A percentile compares a stretch with the other conserved stretches of the same genome.
These are phyloP conservation scores for Scaptodrosophila lebanonensis DNA, from an alignment of 1,140 invertebrate genomes.

Conservation along the genomic window DNA sequence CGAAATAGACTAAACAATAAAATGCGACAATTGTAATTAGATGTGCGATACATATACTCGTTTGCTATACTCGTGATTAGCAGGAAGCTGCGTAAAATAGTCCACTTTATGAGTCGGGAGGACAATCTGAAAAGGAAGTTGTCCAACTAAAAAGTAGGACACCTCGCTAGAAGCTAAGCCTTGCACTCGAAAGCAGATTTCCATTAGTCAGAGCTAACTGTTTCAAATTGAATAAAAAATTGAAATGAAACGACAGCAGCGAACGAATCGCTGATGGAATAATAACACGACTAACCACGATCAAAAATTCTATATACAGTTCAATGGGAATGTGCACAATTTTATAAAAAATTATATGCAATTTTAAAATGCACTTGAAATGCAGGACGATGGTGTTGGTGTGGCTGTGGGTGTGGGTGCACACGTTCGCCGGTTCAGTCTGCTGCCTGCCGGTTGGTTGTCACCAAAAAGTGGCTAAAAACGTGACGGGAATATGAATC, in stretches of 20 bases:
- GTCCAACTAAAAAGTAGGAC: too few relatives aligned
- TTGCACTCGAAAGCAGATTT: not conserved
- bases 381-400: not conserved
- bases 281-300: constrained; percentile 28
- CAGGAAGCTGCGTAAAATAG: constrained; percentile 11
- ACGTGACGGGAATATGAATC: constrained; percentile 60
- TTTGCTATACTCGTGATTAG: constrained; percentile 60
- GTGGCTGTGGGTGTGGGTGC: constrained; percentile 15
- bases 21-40: constrained; percentile 63
- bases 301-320: too few relatives aligned
- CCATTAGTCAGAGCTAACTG: constrained; percentile 9
- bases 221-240: not conserved
- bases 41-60: constrained; percentile 27
- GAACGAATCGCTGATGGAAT: constrained; percentile 48
- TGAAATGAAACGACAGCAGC: not conserved
- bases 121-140: too few relatives aligned
- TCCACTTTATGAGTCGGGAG: not conserved
- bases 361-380: constrained; percentile 48
- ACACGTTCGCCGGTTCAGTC: constrained; percentile 58
- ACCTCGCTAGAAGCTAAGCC: not conserved
- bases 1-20: constrained; percentile 61
- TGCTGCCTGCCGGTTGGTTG: constrained; percentile 48
- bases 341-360: constrained; percentile 45
- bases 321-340: constrained; percentile 13
- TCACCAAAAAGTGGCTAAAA: constrained; percentile 59